phyloP scores from a whole-genome alignment of 2,113 vertebrate genomes.

The Mus spicilegus region DNA sequence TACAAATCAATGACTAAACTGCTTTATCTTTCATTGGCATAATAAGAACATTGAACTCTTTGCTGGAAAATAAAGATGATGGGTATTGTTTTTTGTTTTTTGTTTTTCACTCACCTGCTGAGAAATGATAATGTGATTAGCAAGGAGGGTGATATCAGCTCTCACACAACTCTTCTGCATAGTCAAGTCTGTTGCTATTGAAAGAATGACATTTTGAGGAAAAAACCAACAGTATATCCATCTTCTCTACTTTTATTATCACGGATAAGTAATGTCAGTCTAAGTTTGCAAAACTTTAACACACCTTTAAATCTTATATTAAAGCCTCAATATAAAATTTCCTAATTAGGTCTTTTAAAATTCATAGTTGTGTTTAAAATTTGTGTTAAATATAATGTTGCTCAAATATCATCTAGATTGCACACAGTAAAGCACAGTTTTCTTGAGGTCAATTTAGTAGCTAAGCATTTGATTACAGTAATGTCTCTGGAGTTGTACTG shows the following conservation, averaged over 20 bases:
- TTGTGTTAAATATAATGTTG: neutral
- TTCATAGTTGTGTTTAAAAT: neutral
- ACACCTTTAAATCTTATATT: neutral
- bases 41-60: slow-evolving; percentile 16
- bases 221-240: neutral
- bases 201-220: neutral
- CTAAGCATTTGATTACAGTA: neutral
- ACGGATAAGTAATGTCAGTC: neutral
- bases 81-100: neutral
- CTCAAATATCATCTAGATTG: neutral
- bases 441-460: neutral
- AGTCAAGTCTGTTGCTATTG: neutral
- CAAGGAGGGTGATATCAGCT: neutral
- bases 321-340: neutral
- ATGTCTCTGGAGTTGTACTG: neutral
- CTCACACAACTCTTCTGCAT: neutral
- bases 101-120: neutral
- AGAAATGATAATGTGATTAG: slow-evolving; percentile 8
- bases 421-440: neutral
- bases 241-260: neutral
- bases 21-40: slow-evolving; percentile 21
- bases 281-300: neutral
- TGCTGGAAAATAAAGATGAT: slow-evolving; percentile 40
- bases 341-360: neutral
- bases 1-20: slow-evolving; percentile 56